Evolutionary conservation across 92 coral and sea anemone genomes (phyloP), one percentile per base, ranked within the genome.

Genomic region (Palythoa grandis): DNA sequence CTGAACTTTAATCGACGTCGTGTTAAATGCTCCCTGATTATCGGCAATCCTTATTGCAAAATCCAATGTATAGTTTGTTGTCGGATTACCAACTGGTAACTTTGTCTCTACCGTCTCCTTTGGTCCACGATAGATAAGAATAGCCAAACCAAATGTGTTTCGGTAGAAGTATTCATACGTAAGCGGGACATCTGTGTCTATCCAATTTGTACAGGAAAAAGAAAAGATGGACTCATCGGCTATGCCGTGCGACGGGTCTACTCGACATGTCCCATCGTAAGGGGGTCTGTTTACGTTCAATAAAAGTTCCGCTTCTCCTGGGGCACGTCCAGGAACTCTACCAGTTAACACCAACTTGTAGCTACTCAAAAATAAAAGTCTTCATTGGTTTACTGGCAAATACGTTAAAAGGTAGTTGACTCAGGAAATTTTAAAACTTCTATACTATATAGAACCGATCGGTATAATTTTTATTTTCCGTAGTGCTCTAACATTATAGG

Each of bases 111-210:
- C 40, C 22, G 38, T 40, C 19, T 65, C 60, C 38, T 39, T 79
- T 20, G 84, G 84, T 43, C 84, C 84, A 19, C 84, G 84, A 63
- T 79, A 79, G 12, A 79, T 50, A 38, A 61, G 54, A 12, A 67
- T 40, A 17, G 25, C 72, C 60, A 79, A 19, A 20, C 56, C 56
- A 63, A 61, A 79, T 15, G 19, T 40, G 58, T 79, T 79, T 39
- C 60, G 63, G 84, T 79, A 63, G 39, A 57, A 63, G 40, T 79
- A 63, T 52, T 61, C 84, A 60, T 79, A 79, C 3, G n/a, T 23
- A 38, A 79, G 72, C 0, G 84, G 73, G 40, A 79, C 38, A 4
- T 79, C 84, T 16, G 2, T 40, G 84, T 79, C 84, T 50, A n/a
- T 20, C 84, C 84, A 79, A n/a, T 79, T 15, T 20, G 57, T 19